Percentiles rank a stretch among this genome's conserved stretches.
Conservation (phyloP, 2,888 invertebrate species). For the Ptychoptera albimana region DNA sequence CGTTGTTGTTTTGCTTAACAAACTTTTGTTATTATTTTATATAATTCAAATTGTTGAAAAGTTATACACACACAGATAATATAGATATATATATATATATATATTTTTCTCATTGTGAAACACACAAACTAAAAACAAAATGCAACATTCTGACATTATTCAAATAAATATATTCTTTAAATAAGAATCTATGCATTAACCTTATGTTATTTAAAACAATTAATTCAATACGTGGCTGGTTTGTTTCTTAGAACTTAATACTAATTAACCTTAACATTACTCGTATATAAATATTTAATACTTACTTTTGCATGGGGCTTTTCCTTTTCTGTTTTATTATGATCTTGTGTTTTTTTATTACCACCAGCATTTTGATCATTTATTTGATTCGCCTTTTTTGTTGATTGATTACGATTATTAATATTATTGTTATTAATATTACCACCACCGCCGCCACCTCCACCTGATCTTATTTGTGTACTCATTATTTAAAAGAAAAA, state of each 20-base stretch:
- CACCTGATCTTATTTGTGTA: constrained; percentile 30
- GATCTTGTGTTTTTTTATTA: constrained; percentile 37
- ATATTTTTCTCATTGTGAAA: no score
- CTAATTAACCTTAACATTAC: not conserved
- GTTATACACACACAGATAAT: no score
- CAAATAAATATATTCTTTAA: no score
- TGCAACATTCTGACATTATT: no score
- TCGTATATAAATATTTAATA: not conserved
- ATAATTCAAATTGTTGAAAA: no score
- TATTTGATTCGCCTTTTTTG: constrained; percentile 11
- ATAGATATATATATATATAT: no score
- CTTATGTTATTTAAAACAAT: no score
- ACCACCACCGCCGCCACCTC: constrained; percentile 27
- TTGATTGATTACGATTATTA: constrained; percentile 15
- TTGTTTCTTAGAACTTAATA: not conserved
- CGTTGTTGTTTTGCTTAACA: no score
- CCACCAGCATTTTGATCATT: constrained; percentile 28
- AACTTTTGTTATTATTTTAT: no score
- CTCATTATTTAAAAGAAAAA: constrained; percentile 20
- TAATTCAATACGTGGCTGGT: no score
- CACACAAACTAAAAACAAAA: no score
- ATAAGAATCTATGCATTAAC: no score
- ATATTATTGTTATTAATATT: constrained; percentile 29
- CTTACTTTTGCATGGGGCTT: constrained; percentile 36
- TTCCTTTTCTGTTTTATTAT: constrained; percentile 40